phyloP scores from a whole-genome alignment of 2,888 invertebrate species.

The Orthonevra nobilis region DNA sequence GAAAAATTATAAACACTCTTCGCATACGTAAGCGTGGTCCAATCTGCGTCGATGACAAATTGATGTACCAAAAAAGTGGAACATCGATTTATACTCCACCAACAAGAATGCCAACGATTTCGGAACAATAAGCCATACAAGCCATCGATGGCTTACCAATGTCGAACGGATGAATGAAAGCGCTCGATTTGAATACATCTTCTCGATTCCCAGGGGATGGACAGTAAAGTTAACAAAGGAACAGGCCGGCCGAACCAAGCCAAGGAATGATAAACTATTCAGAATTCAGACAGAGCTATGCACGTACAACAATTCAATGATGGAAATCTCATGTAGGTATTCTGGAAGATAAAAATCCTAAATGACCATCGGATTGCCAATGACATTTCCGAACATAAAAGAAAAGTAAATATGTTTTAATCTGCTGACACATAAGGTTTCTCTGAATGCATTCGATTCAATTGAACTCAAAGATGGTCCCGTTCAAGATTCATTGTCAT shows the following conservation, averaged over 20 bases:
- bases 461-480: no score
- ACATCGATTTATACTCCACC: constrained; percentile 41
- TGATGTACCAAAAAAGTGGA: constrained; percentile 19
- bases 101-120: constrained; percentile 9
- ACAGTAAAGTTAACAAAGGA: constrained; percentile 15
- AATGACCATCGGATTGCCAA: no score
- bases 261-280: constrained; percentile 1
- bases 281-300: no score
- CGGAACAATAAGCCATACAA: constrained; percentile 30
- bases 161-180: constrained; percentile 49
- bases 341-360: no score
- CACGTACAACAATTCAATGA: no score
- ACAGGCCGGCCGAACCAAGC: background rate
- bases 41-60: constrained; percentile 56
- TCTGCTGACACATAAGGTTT: no score
- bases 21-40: constrained; percentile 15
- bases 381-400: no score
- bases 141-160: constrained; percentile 12
- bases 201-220: constrained; percentile 11
- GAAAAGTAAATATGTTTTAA: no score
- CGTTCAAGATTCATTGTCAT: no score
- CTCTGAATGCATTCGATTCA: no score
- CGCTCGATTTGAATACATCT: constrained; percentile 45
- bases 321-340: no score
- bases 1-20: constrained; percentile 28